phyloP scores from a whole-genome alignment of 1,140 invertebrate species.

The Vanessa atalanta region DNA sequence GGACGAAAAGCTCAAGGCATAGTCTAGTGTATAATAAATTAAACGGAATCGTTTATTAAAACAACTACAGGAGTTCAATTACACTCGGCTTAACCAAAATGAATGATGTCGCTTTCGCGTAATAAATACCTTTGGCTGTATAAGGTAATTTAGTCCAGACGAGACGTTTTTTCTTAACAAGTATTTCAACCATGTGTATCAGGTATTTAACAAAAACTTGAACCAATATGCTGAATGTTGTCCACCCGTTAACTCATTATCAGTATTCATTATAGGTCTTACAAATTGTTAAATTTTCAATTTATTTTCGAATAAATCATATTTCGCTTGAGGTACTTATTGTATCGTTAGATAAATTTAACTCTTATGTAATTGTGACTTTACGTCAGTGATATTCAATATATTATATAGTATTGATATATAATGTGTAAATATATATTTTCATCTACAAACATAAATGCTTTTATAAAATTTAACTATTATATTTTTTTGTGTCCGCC shows the following conservation, averaged over 20 bases:
- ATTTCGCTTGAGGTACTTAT: not conserved
- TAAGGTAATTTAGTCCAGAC: not conserved
- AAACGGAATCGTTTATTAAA: conserved; percentile 1
- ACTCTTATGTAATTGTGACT: no score
- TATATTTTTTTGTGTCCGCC: no score
- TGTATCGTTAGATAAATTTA: no score
- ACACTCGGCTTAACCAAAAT: conserved; percentile 5
- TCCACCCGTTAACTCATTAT: not conserved
- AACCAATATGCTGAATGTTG: not conserved
- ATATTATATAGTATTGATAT: no score
- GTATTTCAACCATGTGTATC: not conserved
- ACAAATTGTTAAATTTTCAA: not conserved
- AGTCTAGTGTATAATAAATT: not conserved
- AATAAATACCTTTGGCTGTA: not conserved
- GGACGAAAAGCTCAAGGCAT: not conserved
- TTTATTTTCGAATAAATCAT: not conserved
- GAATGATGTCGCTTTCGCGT: not conserved
- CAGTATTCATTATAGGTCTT: not conserved
- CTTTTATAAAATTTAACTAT: no score
- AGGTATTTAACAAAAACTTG: conserved; percentile 6
- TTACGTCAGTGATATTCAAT: no score
- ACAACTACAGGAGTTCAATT: conserved; percentile 10
- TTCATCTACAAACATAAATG: no score
- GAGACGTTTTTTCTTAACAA: not conserved
- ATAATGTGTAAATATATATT: no score